phyloP scores from a whole-genome alignment of 2,113 vertebrate genomes.

The Semnopithecus entellus region DNA sequence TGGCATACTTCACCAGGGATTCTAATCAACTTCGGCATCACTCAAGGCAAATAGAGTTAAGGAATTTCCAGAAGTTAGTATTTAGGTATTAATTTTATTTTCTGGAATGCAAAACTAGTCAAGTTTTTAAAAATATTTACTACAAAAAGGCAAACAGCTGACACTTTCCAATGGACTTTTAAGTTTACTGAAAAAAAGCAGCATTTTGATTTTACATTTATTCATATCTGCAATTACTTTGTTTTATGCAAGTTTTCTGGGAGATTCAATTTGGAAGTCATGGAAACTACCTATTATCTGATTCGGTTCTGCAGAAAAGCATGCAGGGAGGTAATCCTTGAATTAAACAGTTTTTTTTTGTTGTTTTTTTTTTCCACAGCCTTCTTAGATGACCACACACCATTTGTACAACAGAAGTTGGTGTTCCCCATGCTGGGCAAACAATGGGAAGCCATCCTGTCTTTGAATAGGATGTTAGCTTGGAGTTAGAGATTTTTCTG shows the following conservation, averaged over 20 bases:
- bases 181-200: constrained; percentile 67
- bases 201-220: constrained; percentile 67
- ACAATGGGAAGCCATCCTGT: constrained; percentile 99
- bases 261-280: constrained; percentile 92
- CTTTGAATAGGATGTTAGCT: constrained; percentile 95
- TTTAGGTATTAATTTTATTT: constrained; percentile 64
- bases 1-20: constrained; percentile 45
- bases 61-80: constrained; percentile 65
- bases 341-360: constrained; percentile 96
- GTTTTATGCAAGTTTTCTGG: constrained; percentile 71
- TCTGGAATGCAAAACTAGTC: constrained; percentile 37
- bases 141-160: constrained; percentile 71
- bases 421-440: constrained; percentile 97
- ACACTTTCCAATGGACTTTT: constrained; percentile 60
- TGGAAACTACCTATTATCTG: constrained; percentile 99
- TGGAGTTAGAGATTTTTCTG: constrained; percentile 93
- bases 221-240: constrained; percentile 77
- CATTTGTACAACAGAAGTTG: constrained; percentile 94
- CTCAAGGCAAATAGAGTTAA: constrained; percentile 64
- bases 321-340: constrained; percentile 99
- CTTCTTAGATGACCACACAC: constrained; percentile 96
- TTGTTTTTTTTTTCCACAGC: constrained; percentile 87
- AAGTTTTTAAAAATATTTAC: constrained; percentile 56
- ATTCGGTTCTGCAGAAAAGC: constrained; percentile 95
- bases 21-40: constrained; percentile 36